Evolutionary conservation across 2,888 invertebrate genomes (phyloP), one percentile per base, ranked within the genome.

Genomic region (Amphimallon solstitiale): DNA sequence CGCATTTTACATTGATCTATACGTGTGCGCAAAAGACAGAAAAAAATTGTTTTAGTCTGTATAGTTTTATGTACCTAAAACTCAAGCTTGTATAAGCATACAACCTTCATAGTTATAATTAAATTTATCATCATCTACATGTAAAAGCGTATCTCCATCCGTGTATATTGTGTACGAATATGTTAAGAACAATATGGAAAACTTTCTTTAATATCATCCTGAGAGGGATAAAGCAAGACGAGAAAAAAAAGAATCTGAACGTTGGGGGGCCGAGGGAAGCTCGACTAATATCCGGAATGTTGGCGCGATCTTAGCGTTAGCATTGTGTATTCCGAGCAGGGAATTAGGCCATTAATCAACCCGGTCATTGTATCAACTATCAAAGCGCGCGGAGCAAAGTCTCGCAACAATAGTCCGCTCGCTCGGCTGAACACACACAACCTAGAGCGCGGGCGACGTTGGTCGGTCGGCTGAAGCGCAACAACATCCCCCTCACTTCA

Each of bases 301-400:
- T 78, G 56, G 56, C 79, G 79, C 80, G 81, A 81, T 81, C 80
- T 80, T 80, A 75, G 79, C 79, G 80, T 81, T 82, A 81, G 80
- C 82, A 82, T 82, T 83, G 82, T 82, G 82, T 81, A 82, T 82
- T 81, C 82, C 78, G 80, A 80, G 80, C 81, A 80, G 81, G 82
- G 82, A 64, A 82, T 83, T 82, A 82, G 79, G 77, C 80, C 82
- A 83, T 83, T 83, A 82, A 83, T 83, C 83, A 82, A 82, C 70
- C 76, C 78, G 82, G 82, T 83, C 83, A 83, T 83, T 83, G 83
- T 83, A 83, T 83, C 83, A 83, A 82, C 82, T 83, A 83, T 83
- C 82, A 83, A 82, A 83, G 80, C 81, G 80, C 56, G 43, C 56
- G 80, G 80, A 78, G 81, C 80, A 79, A 81, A 80, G 81, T 80